These are phyloP conservation scores for Lophius americanus DNA, from an alignment of 2,797 vertebrate genomes.

Conservation along the genomic window DNA sequence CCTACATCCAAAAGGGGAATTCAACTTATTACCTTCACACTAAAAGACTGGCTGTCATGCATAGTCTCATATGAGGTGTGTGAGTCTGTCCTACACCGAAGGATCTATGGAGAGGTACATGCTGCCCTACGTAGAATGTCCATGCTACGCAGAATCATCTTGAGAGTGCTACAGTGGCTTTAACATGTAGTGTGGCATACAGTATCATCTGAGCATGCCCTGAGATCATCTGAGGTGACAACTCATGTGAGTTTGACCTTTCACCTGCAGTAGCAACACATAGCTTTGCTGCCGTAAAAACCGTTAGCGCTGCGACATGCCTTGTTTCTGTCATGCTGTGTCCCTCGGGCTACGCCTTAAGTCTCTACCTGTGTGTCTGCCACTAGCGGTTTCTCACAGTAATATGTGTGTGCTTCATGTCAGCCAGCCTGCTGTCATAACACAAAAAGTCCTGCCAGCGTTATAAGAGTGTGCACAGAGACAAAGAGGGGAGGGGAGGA, in stretches of 20 bases:
- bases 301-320: conserved; percentile 42
- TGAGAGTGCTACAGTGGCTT: conserved; percentile 8
- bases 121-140: conserved; percentile 35
- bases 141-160: conserved; percentile 46
- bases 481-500: conserved; percentile 69
- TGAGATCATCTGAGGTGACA: conserved; percentile 31
- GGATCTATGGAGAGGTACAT: conserved; percentile 34
- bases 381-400: conserved; percentile 29
- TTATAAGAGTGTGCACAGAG: conserved; percentile 79
- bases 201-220: conserved; percentile 43
- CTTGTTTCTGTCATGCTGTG: conserved; percentile 57
- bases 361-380: conserved; percentile 54
- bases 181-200: conserved; percentile 39
- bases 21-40: conserved; percentile 29
- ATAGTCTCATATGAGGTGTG: conserved; percentile 34
- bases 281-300: conserved; percentile 40
- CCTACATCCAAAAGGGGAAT: conserved; percentile 28
- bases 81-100: conserved; percentile 21
- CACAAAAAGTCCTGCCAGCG: conserved; percentile 69
- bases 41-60: conserved; percentile 46
- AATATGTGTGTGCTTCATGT: conserved; percentile 39
- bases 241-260: conserved; percentile 23
- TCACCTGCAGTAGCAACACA: conserved; percentile 37
- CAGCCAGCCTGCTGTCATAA: conserved; percentile 58
- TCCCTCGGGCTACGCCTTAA: conserved; percentile 54